Percentiles rank a stretch among this genome's conserved stretches.
These are phyloP conservation scores for Pundamilia nyererei DNA, from an alignment of 2,113 vertebrate genomes.

Conservation along the genomic window DNA sequence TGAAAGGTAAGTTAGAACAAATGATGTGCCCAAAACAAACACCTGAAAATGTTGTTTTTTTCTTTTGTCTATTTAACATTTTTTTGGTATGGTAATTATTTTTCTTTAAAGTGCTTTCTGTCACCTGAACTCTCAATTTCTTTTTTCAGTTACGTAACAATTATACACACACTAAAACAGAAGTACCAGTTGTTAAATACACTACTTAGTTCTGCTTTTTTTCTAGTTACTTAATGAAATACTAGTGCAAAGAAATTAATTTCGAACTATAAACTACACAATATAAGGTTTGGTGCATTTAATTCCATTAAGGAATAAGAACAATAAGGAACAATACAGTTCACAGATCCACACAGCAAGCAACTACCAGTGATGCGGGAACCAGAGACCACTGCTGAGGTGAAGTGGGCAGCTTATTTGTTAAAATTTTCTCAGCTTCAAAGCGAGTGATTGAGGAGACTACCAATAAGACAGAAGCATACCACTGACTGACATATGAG, in stretches of 20 bases:
- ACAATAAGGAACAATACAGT: background rate
- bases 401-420: background rate
- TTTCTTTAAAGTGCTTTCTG: background rate
- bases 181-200: background rate
- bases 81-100: background rate
- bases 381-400: background rate
- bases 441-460: background rate
- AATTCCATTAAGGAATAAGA: background rate
- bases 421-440: background rate
- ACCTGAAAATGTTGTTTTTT: background rate
- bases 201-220: background rate
- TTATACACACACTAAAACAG: background rate
- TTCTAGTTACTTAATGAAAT: background rate
- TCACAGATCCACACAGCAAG: background rate
- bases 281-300: background rate
- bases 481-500: background rate
- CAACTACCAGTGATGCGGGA: background rate
- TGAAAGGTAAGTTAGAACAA: conserved; percentile 10
- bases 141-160: background rate
- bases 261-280: background rate
- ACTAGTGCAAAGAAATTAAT: background rate
- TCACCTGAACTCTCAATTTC: background rate
- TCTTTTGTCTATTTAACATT: background rate
- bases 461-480: background rate
- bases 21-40: conserved; percentile 11